Base-by-base conservation (phyloP, 2,888 invertebrate genomes). In the Pterostichus niger region DNA sequence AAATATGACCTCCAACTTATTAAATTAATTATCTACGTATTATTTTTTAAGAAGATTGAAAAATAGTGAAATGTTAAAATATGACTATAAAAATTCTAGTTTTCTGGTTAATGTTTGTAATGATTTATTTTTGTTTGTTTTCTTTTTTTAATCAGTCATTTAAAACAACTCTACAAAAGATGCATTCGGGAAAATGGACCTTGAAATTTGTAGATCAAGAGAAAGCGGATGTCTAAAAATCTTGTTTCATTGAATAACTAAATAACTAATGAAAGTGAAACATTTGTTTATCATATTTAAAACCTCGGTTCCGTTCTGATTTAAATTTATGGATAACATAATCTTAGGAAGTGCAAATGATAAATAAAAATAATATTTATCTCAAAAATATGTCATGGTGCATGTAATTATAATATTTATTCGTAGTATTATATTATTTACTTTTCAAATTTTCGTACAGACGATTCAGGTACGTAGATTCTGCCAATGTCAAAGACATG, bases 221-320 rank as follows among this genome's bases (percentile, higher is more conserved):
- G 80, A 80, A 80, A 80, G 80, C 35, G 64, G 40, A 24, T 17
- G 46, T 52, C 35, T 17, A 71, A 71, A 44, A n/a, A 31, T 77
- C 56, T 56, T 77, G 35, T 77, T 77, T 56, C 59, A 59, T 40
- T 77, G 77, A 24, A 56, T 59, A 77, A 71, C 10, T 44, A 77
- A 77, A 33, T 15, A 59, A 77, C 77, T 40, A 40, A 40, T 5
- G 24, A 68, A 68, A 24, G 68, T 68, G 9, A 44, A 56, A 77
- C 59, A 54, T 78, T 59, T 61, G 80, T 80, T 75, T 82, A 82
- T 82, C 82, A 40, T 24, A 49, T 59, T 40, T 15, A 75, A 75
- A 82, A 75, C 71, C 82, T 75, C 75, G 61, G 82, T 82, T 82
- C 82, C 82, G 82, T 73, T 75, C 82, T 82, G 59, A 80, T 80